A percentile compares a stretch with the other conserved stretches of the same genome.
Evolutionary conservation across 2,113 vertebrate genomes (phyloP).

Genomic region (Paedocypris sp.): DNA sequence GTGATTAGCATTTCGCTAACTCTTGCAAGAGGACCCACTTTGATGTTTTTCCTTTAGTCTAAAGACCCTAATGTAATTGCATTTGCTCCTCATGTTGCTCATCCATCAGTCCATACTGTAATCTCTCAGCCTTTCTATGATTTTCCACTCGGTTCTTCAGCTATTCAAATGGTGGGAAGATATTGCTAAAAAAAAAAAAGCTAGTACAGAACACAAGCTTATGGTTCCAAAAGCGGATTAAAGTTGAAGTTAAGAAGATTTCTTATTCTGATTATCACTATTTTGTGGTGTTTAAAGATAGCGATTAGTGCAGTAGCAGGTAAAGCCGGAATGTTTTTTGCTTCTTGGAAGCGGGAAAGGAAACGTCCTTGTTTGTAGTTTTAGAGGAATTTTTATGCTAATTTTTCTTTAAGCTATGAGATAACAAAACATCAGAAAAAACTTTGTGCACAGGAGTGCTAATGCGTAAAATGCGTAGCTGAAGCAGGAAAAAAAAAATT

Average conservation of each 20-base stretch:
- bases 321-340: too few species aligned
- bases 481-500: too few species aligned
- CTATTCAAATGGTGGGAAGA: constrained; percentile 43
- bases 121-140: constrained; percentile 19
- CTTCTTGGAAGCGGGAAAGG: too few species aligned
- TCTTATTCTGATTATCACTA: constrained; percentile 37
- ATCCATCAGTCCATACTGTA: constrained; percentile 13
- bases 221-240: constrained; percentile 47
- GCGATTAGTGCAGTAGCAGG: constrained; percentile 30
- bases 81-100: constrained; percentile 8
- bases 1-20: constrained; percentile 47
- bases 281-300: constrained; percentile 38
- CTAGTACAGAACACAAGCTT: constrained; percentile 26
- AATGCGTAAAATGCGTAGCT: too few species aligned
- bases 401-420: too few species aligned
- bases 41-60: constrained; percentile 38
- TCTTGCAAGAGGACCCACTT: constrained; percentile 41
- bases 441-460: too few species aligned
- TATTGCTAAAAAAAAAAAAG: constrained; percentile 35
- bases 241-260: constrained; percentile 36
- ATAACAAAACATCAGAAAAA: too few species aligned
- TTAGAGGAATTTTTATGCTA: too few species aligned
- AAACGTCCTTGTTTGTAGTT: too few species aligned
- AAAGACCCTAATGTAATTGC: constrained; percentile 20
- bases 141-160: constrained; percentile 23